Evolutionary conservation across 1,140 invertebrate species (phyloP).

Genomic region (Drosophila nannoptera): DNA sequence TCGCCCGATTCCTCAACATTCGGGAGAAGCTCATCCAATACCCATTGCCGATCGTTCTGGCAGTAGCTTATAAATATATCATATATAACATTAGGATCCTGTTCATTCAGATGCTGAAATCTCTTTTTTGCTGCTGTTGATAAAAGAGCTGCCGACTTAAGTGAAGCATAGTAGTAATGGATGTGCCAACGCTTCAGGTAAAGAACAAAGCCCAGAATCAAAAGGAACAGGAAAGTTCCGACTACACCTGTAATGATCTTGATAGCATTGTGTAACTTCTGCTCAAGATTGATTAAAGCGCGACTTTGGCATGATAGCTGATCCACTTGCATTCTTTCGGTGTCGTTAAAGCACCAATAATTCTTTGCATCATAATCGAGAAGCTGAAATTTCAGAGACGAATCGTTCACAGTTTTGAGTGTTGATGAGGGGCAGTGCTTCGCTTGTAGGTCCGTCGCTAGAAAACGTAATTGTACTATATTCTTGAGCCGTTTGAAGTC

Average conservation of each 20-base stretch:
- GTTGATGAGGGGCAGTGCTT: constrained; percentile 29
- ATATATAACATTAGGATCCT: constrained; percentile 75
- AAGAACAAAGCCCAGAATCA: constrained; percentile 69
- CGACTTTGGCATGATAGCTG: constrained; percentile 53
- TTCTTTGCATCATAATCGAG: constrained; percentile 69
- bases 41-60: constrained; percentile 82
- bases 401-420: constrained; percentile 24
- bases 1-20: constrained; percentile 81
- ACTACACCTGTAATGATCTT: constrained; percentile 50
- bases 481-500: constrained; percentile 47
- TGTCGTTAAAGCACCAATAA: constrained; percentile 77
- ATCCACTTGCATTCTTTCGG: constrained; percentile 54
- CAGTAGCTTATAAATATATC: constrained; percentile 84
- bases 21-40: constrained; percentile 82
- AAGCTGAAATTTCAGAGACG: constrained; percentile 65
- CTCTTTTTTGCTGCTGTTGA: constrained; percentile 63
- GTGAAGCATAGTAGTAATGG: constrained; percentile 81
- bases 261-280: constrained; percentile 43
- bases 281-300: constrained; percentile 21
- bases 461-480: constrained; percentile 47
- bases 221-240: constrained; percentile 61
- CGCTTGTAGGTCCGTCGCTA: constrained; percentile 2
- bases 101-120: constrained; percentile 45
- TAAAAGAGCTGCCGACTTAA: constrained; percentile 80
- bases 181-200: constrained; percentile 80